Base-by-base conservation (phyloP, 2,113 vertebrate species). In the Coracopsis vasa region DNA sequence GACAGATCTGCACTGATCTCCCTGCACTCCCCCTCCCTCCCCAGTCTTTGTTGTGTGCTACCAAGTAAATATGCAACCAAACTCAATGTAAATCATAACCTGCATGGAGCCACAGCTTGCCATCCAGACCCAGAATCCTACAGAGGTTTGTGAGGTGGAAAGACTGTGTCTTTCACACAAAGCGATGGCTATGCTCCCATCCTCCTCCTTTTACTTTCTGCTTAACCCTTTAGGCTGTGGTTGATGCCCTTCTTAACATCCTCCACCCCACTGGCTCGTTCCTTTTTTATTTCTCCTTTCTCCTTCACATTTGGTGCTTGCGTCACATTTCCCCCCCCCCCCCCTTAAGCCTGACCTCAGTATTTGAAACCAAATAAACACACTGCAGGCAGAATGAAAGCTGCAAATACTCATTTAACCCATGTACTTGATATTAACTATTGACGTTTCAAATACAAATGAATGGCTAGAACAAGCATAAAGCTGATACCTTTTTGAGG, bases 301-400 rank as follows among this genome's bases (percentile, higher is more conserved):
- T 74, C 33, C 5, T 7, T 44, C 25, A 66, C 11, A 8, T 19
- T 44, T 82, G n/a, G n/a, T n/a, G n/a, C n/a, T n/a, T n/a, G n/a
- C n/a, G n/a, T n/a, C n/a, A n/a, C n/a, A n/a, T n/a, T n/a, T n/a
- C n/a, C n/a, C n/a, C n/a, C n/a, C n/a, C n/a, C n/a, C n/a, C 2
- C 8, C 16, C n/a, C 11, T 75, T n/a, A 85, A 70, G 62, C 92
- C 83, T 90, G 93, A 78, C 94, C 96, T 97, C 75, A 84, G 82
- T 80, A 78, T 95, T 83, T 92, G 95, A 97, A 97, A 94, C 80
- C 69, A 90, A 96, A 96, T 94, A 96, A 97, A 97, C 95, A 92
- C 80, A 86, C 83, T 96, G 89, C 95, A 80, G 91, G 79, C 94
- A 44, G 96, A 91, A 80, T 86, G 87, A 92, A 95, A 89, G 90